Percentiles rank a stretch among this genome's conserved stretches.
phyloP scores from a whole-genome alignment of 2,113 vertebrate genomes.

The Cepphus grylle region DNA sequence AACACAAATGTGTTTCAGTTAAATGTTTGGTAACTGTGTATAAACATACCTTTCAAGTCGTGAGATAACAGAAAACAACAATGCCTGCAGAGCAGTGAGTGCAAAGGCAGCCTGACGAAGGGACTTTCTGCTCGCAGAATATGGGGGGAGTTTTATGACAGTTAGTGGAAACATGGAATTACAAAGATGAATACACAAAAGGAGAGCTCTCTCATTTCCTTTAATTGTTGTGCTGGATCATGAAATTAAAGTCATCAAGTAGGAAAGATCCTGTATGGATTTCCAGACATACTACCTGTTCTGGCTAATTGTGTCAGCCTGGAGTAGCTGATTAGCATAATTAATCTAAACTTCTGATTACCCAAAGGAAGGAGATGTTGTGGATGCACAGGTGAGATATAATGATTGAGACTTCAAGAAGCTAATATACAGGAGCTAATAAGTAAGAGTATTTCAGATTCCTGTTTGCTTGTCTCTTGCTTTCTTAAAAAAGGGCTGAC shows the following conservation, averaged over 20 bases:
- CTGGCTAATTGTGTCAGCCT: conserved; percentile 66
- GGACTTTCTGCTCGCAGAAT: background rate
- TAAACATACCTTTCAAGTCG: background rate
- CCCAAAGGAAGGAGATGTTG: conserved; percentile 49
- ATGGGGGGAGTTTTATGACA: background rate
- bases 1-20: background rate
- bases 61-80: background rate
- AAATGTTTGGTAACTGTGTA: background rate
- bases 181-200: background rate
- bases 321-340: conserved; percentile 65
- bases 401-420: background rate
- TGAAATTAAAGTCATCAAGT: conserved; percentile 61
- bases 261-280: conserved; percentile 27
- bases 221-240: conserved; percentile 36
- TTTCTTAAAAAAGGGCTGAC: background rate
- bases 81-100: background rate
- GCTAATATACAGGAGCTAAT: background rate
- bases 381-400: conserved; percentile 43
- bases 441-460: background rate
- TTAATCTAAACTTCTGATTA: conserved; percentile 70
- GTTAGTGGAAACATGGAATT: background rate
- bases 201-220: background rate
- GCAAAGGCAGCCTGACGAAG: background rate
- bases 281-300: conserved; percentile 38
- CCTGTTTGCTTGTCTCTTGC: background rate